Base-by-base conservation (phyloP, 2,797 vertebrate genomes). In the Lophura swinhoii region DNA sequence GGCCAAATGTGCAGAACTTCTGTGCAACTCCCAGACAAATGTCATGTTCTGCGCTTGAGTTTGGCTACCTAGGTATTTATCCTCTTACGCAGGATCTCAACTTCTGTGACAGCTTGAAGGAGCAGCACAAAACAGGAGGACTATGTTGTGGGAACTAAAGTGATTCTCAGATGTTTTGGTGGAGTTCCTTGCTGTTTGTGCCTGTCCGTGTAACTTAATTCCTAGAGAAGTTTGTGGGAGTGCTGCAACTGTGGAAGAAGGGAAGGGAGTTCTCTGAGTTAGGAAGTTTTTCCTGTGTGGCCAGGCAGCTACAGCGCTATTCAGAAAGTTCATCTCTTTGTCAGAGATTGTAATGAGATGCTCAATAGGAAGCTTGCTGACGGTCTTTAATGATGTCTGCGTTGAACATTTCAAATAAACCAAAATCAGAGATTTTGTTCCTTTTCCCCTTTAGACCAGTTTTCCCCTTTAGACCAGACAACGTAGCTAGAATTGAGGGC, bases 21-120 rank as follows among this genome's bases (percentile, higher is more conserved):
- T 69, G 20, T 7, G 7, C 5, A 43, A 3, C 12, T 74, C 59
- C 10, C 14, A 5, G 35, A 39, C 4, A 33, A 41, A 35, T 6
- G 16, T 1, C 2, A 4, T 21, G 8, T 10, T 53, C 84, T 48
- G 12, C 49, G 4, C 33, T 85, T 44, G 21, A 39, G 10, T 0
- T 81, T 17, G 11, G 10, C 14, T 44, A 2, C 0, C 0, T 6
- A 41, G 24, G 10, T 67, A 5, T 67, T 63, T 58, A 9, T 55
- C 39, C 76, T 44, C 64, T 74, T 56, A 16, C 4, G 10, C 6
- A 10, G 15, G 26, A 41, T 60, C 72, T 83, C 46, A 28, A 26
- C 6, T 14, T 35, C 43, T 43, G 28, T 23, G 39, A 10, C 28
- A 11, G 44, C 46, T 76, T 58, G 28, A 46, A 76, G 59, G 51